Conservation (phyloP, 2,797 vertebrate genomes). For the Micromesistius poutassou region DNA sequence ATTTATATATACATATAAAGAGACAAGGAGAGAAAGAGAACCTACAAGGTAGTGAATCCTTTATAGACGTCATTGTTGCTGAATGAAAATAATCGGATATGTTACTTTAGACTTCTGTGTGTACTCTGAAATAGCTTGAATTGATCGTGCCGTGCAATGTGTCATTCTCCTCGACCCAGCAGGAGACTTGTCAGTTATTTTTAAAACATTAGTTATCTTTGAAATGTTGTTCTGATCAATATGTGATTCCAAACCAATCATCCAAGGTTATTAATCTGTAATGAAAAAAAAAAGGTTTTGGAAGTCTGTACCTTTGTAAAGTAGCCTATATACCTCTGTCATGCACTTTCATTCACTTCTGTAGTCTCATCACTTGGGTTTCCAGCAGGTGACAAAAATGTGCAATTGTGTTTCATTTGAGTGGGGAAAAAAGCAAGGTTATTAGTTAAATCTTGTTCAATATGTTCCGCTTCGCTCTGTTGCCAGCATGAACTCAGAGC, state of each 20-base stretch:
- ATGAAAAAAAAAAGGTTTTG: slow-evolving; percentile 15
- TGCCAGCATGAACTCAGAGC: slow-evolving; percentile 1
- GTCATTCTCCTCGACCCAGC: slow-evolving; percentile 47
- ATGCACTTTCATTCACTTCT: slow-evolving; percentile 37
- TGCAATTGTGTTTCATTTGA: slow-evolving; percentile 16
- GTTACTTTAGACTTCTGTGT: slow-evolving; percentile 11
- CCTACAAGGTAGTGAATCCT: not conserved
- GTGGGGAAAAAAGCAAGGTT: not conserved
- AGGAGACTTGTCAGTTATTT: slow-evolving; percentile 23
- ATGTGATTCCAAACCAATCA: slow-evolving; percentile 36
- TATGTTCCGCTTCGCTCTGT: not conserved
- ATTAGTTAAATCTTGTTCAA: not conserved
- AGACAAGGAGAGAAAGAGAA: slow-evolving; percentile 17
- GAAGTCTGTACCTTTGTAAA: slow-evolving; percentile 20
- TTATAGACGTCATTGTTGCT: not conserved
- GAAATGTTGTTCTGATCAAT: slow-evolving; percentile 29
- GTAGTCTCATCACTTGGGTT: slow-evolving; percentile 9
- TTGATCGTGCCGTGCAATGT: slow-evolving; percentile 52
- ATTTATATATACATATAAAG: not conserved
- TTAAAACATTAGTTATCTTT: slow-evolving; percentile 18
- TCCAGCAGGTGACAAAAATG: not conserved
- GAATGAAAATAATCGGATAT: not conserved
- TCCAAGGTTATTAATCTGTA: slow-evolving; percentile 28
- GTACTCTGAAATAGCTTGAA: slow-evolving; percentile 51
- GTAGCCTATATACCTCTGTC: slow-evolving; percentile 18